Base-by-base conservation (phyloP, 2,113 vertebrate genomes). In the Sterrhoptilus dennistouni region DNA sequence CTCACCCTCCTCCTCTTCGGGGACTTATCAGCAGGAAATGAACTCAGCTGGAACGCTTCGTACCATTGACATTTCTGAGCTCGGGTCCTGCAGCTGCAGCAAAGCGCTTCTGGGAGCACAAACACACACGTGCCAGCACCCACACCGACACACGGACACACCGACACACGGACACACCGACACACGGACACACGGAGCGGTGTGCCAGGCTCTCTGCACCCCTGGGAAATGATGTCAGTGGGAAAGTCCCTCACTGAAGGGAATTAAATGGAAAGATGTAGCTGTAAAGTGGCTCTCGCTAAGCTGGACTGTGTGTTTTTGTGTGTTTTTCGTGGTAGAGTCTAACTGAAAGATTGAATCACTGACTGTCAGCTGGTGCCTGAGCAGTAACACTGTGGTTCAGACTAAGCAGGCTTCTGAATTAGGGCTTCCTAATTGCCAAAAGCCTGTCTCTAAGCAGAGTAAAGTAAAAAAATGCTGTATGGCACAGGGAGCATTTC, bases 1-100 rank as follows among this genome's bases (percentile, higher is more conserved):
- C 91, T 95, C 87, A 40, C 87, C 93, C 94, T 90, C 83, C 89
- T 93, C 97, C 89, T 93, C 97, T 95, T 96, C 47, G 24, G 93
- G 91, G 97, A 96, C 70, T 88, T 93, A 93, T 93, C 97, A 93
- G 96, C 97, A 97, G 97, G 97, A 98, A 98, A 97, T 96, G 56
- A 97, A 94, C 91, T 96, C 95, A 94, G 95, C 78, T 90, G 92
- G 97, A 96, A 97, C 59, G 27, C 95, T 90, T 47, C n/a, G 90
- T 97, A 45, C 92, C 89, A 71, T 42, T 71, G 24, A 92, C 74
- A 25, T 64, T 92, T 93, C 4, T 85, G 91, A 57, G 93, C 93
- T 96, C 35, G 69, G 76, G 72, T 78, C 82, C 72, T 96, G 97
- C 97, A 98, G 98, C 97, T 98, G 98, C 88, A 86, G 54, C 3